phyloP scores from a whole-genome alignment of 2,113 vertebrate genomes.

The Lepisosteus oculatus region DNA sequence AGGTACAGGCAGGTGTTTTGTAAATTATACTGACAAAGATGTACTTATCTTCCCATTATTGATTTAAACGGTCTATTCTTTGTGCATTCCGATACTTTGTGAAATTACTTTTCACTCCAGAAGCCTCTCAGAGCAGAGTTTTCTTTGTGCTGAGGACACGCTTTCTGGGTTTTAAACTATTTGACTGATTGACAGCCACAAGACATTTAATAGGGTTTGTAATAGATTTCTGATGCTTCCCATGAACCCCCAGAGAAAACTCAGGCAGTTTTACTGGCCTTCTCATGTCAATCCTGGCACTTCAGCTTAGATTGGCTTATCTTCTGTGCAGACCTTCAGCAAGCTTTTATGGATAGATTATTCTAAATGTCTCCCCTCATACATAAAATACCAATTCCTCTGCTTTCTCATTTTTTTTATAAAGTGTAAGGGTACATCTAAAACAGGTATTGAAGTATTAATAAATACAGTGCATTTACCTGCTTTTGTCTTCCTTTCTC shows the following conservation, averaged over 20 bases:
- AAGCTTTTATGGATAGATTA: slow-evolving; percentile 31
- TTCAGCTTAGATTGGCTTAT: slow-evolving; percentile 37
- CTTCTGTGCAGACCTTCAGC: slow-evolving; percentile 18
- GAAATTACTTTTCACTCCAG: background rate
- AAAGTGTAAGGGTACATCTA: no score
- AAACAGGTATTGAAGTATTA: no score
- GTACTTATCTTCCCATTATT: background rate
- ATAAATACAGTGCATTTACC: no score
- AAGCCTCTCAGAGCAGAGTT: background rate
- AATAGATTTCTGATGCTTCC: slow-evolving; percentile 45
- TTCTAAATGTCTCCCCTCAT: slow-evolving; percentile 21
- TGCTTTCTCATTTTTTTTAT: slow-evolving; percentile 5
- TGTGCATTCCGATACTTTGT: background rate
- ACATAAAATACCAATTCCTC: slow-evolving; percentile 3
- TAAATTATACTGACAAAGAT: background rate
- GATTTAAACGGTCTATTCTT: slow-evolving; percentile 4
- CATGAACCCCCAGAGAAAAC: slow-evolving; percentile 33
- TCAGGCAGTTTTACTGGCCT: slow-evolving; percentile 20
- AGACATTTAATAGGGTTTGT: slow-evolving; percentile 47
- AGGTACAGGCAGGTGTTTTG: background rate
- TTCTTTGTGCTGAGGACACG: slow-evolving; percentile 18
- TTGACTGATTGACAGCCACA: slow-evolving; percentile 44
- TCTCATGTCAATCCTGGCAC: slow-evolving; percentile 36
- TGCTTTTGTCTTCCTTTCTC: no score
- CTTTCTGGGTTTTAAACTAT: slow-evolving; percentile 34